Base-by-base conservation (phyloP, 2,888 invertebrate genomes). In the Trimorus sp. region DNA sequence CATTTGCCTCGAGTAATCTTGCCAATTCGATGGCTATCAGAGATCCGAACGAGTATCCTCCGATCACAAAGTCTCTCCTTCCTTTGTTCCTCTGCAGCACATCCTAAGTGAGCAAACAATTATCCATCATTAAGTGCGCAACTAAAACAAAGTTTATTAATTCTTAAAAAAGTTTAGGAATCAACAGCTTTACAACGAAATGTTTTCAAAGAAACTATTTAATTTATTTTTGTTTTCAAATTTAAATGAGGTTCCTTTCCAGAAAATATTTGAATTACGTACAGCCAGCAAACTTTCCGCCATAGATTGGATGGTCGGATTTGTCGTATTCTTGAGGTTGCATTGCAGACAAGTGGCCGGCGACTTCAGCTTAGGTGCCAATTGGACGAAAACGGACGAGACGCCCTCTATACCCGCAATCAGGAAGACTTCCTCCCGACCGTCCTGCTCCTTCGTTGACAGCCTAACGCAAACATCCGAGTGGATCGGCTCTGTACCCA, bases 41-140 rank as follows among this genome's bases (percentile, higher is more conserved):
- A 26, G 26, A 26, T 26, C 26, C 26, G 26, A 26, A 26, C n/a
- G 8, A 58, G 37, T 16, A 16, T 16, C 26, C 54, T 11, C 96
- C 94, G 0, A 99, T 89, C 78, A 94, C 94, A 92, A 96, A 98
- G 0, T 87, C 83, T 53, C 85, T 82, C 3, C 86, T 86, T 38
- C 49, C 70, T n/a, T 14, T 48, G 0, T 12, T 48, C 48, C 15
- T 56, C 16, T 63, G n/a, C 63, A 73, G 8, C 12, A 63, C 60
- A 11, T 7, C 37, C 63, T 63, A 63, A n/a, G 11, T n/a, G 26
- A 48, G 6, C 1, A n/a, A 36, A 45, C 26, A 65, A 53, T 51
- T 0, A 45, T 45, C n/a, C 2, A 45, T 4, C 26, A 12, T 45
- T 45, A 45, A 45, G 6, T 45, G 26, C 1, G 4, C 1, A 4